A percentile compares a stretch with the other conserved stretches of the same genome.
Conservation (phyloP, 2,113 vertebrate genomes). For the Notarius quadriscutis region DNA sequence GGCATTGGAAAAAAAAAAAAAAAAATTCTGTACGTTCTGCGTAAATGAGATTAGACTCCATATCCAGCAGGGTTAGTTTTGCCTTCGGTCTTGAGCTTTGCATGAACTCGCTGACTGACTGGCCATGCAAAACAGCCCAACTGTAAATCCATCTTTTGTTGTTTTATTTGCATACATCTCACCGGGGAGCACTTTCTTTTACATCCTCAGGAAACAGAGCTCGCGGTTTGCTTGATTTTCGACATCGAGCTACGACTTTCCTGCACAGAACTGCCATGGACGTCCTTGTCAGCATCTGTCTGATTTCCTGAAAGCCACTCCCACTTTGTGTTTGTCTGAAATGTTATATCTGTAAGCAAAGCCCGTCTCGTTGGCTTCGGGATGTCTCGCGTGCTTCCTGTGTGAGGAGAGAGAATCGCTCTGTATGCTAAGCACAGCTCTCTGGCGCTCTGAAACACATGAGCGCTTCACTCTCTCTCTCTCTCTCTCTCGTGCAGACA, state of each 20-base stretch:
- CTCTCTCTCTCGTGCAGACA: slow-evolving; percentile 8
- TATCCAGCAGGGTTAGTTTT: background rate
- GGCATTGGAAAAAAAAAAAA: background rate
- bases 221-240: background rate
- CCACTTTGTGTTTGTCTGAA: background rate
- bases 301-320: background rate
- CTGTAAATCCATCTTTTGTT: background rate
- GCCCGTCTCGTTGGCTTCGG: background rate
- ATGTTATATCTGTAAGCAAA: too few species aligned
- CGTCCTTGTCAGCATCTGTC: background rate
- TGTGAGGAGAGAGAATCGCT: slow-evolving; percentile 7
- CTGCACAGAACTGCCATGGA: background rate
- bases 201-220: background rate
- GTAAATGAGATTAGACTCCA: background rate
- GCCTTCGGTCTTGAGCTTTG: background rate
- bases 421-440: slow-evolving; percentile 62
- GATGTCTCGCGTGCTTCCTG: background rate
- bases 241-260: background rate
- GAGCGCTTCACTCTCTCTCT: slow-evolving; percentile 14
- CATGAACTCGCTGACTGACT: background rate
- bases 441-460: slow-evolving; percentile 57
- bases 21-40: background rate
- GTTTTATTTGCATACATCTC: background rate
- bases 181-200: background rate
- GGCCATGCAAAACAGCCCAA: slow-evolving; percentile 4